Evolutionary conservation across 1,140 invertebrate species (phyloP).

Genomic region (Trichonephila clavata): DNA sequence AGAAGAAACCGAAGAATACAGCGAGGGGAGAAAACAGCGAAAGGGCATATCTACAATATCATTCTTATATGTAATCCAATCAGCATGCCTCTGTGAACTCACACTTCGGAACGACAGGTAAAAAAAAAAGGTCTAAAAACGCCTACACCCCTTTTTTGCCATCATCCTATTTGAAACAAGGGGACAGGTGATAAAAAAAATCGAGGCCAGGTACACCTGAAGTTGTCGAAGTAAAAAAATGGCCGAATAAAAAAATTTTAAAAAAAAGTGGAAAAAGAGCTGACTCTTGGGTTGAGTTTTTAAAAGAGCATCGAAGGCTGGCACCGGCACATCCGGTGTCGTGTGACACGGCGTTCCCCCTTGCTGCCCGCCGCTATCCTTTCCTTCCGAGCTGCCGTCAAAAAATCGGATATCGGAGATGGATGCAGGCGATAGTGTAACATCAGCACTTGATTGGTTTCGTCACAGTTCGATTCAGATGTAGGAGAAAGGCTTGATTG

Average conservation of each 20-base stretch:
- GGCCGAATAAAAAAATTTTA: background rate
- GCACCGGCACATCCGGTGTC: constrained; percentile 63
- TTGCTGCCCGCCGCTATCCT: constrained; percentile 69
- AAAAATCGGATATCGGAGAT: constrained; percentile 68
- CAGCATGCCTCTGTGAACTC: constrained; percentile 38
- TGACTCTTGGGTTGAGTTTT: constrained; percentile 13
- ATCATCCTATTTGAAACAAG: constrained; percentile 10
- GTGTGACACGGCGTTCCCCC: constrained; percentile 57
- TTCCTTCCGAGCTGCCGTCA: constrained; percentile 36
- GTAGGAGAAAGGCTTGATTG: constrained; percentile 28
- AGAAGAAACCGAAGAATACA: constrained; percentile 55
- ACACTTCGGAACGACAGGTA: background rate
- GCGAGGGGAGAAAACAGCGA: background rate
- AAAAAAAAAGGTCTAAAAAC: constrained; percentile 36
- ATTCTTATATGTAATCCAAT: constrained; percentile 60
- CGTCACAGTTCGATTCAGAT: constrained; percentile 40
- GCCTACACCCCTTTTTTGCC: constrained; percentile 52
- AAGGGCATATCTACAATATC: constrained; percentile 31
- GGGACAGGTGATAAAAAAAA: background rate
- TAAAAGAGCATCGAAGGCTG: constrained; percentile 5
- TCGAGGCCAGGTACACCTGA: constrained; percentile 15
- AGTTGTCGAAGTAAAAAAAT: background rate
- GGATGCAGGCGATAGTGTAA: constrained; percentile 22
- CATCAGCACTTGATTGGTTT: constrained; percentile 63
- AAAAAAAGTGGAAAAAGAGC: background rate